These are phyloP conservation scores for Neofelis nebulosa DNA, from an alignment of 2,113 vertebrate species.

Conservation along the genomic window DNA sequence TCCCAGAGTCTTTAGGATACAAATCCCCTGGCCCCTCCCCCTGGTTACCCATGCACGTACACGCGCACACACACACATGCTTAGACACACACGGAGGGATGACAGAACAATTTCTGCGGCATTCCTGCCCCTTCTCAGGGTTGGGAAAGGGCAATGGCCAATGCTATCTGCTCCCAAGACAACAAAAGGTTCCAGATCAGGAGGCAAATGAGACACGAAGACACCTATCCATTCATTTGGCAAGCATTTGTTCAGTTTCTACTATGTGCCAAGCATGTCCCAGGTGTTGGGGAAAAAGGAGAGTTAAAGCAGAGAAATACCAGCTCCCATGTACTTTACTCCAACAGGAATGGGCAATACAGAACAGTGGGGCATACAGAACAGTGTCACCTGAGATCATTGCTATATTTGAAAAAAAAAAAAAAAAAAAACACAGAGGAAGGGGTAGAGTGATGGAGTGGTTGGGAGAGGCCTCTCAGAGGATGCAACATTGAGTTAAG, in stretches of 20 bases:
- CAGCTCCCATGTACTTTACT: accelerated
- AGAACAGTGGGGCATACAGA: background rate
- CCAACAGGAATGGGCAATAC: background rate
- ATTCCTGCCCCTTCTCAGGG: too few species aligned
- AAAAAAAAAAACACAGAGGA: too few species aligned
- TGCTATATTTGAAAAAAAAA: background rate
- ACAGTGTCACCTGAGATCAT: background rate
- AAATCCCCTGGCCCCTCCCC: too few species aligned
- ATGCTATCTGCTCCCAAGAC: background rate
- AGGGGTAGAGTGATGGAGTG: accelerated
- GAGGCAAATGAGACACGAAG: background rate
- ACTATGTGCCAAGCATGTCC: background rate
- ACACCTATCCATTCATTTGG: too few species aligned
- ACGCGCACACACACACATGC: background rate
- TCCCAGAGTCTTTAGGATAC: background rate
- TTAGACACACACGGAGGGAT: background rate
- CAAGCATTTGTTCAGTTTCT: too few species aligned
- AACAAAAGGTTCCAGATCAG: background rate
- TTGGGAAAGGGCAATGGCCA: background rate
- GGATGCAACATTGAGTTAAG: background rate
- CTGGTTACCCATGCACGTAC: background rate
- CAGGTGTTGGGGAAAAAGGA: background rate
- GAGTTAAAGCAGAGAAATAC: background rate
- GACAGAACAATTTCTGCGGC: background rate
- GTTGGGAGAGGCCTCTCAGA: background rate